phyloP scores from a whole-genome alignment of 2,888 invertebrate genomes.

The Scelioninae gen. 1 region DNA sequence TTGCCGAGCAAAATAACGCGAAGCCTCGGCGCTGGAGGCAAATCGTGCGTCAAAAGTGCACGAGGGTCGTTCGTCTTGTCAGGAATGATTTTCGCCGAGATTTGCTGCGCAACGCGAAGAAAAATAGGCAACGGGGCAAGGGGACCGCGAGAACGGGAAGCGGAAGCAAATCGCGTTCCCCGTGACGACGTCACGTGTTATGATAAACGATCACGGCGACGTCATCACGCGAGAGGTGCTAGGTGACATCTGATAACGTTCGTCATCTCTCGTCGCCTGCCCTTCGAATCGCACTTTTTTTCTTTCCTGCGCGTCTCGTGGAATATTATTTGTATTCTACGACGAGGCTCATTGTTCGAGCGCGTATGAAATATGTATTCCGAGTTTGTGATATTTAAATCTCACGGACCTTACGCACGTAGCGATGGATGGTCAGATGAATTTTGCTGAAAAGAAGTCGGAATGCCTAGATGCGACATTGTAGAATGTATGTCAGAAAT shows the following conservation, averaged over 20 bases:
- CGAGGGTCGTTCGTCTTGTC: constrained; percentile 67
- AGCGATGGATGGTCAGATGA: too few species aligned
- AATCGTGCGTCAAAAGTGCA: constrained; percentile 69
- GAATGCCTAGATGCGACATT: too few species aligned
- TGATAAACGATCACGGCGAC: constrained; percentile 82
- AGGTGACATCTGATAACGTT: constrained; percentile 83
- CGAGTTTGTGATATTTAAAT: constrained; percentile 54
- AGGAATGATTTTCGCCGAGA: constrained; percentile 65
- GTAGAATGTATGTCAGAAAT: too few species aligned
- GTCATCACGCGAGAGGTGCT: constrained; percentile 81
- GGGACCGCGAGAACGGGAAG: constrained; percentile 72
- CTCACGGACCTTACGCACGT: constrained; percentile 31
- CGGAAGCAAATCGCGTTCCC: constrained; percentile 83
- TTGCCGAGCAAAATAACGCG: constrained; percentile 45
- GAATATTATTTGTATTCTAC: constrained; percentile 60
- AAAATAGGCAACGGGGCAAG: constrained; percentile 69
- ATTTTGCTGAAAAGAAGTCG: too few species aligned
- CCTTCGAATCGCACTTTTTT: constrained; percentile 66
- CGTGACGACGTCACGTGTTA: constrained; percentile 81
- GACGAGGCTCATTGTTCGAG: constrained; percentile 52
- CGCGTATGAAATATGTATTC: constrained; percentile 60
- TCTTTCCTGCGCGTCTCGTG: constrained; percentile 45
- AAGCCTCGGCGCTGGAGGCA: constrained; percentile 52
- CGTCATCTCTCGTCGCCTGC: constrained; percentile 82
- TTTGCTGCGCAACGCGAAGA: constrained; percentile 66